Conservation (phyloP, 2,888 invertebrate genomes). For the Nephrotoma appendiculata region DNA sequence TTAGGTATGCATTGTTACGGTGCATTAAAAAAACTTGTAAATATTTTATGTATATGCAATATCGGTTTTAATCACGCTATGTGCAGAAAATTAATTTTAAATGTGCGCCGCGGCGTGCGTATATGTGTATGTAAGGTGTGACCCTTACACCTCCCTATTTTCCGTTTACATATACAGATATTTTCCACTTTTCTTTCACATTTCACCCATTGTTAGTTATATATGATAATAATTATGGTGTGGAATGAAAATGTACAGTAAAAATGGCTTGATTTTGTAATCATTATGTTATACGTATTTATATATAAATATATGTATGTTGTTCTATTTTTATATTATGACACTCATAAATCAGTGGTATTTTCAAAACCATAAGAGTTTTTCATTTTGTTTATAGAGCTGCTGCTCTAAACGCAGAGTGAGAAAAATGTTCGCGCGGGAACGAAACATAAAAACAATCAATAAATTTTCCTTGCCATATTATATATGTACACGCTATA, state of each 20-base stretch:
- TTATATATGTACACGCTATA: background rate
- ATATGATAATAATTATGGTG: background rate
- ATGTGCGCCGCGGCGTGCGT: background rate
- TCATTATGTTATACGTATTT: background rate
- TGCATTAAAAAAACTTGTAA: background rate
- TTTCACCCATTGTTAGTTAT: background rate
- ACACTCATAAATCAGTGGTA: background rate
- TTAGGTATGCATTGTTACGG: background rate
- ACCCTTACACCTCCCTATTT: background rate
- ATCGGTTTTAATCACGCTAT: background rate
- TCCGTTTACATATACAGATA: background rate
- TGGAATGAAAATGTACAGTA: background rate
- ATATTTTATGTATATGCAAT: background rate
- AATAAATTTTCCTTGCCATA: background rate
- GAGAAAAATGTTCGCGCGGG: background rate
- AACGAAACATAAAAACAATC: background rate
- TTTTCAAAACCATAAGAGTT: background rate
- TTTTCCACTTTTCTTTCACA: too few species aligned
- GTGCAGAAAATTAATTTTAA: background rate
- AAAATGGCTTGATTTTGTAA: background rate
- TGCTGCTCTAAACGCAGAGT: background rate
- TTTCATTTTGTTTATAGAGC: background rate
- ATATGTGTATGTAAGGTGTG: background rate
- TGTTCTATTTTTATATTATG: background rate
- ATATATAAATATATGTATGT: background rate